Evolutionary conservation across 2,888 invertebrate genomes (phyloP).

Genomic region (Zygothrica quintamaculata): DNA sequence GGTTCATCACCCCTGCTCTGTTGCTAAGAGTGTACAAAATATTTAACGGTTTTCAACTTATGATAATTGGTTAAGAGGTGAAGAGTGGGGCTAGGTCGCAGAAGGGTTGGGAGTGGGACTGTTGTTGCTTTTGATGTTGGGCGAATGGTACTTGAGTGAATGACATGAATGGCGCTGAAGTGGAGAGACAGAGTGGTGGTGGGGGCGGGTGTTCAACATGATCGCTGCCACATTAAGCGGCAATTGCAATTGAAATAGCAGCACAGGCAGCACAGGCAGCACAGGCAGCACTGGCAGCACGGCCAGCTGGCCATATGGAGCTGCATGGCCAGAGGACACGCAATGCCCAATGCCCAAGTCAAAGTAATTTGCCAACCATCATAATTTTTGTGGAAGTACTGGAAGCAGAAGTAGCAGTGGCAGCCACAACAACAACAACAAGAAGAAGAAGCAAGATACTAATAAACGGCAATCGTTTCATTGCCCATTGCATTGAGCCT

Average conservation of each 20-base stretch:
- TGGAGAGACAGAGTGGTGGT: no score
- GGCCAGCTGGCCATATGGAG: conserved; percentile 52
- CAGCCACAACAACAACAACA: no score
- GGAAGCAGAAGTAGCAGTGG: no score
- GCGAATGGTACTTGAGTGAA: conserved; percentile 27
- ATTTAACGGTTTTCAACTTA: conserved; percentile 39
- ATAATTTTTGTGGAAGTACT: conserved; percentile 61
- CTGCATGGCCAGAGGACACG: conserved; percentile 57
- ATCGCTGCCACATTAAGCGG: conserved; percentile 15
- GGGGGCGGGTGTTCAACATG: not conserved
- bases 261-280: not conserved
- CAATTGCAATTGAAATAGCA: conserved; percentile 2
- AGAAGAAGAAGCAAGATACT: conserved; percentile 40
- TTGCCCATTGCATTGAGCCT: not conserved
- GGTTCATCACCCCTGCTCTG: no score
- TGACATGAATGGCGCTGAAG: conserved; percentile 18
- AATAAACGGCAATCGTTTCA: conserved; percentile 60
- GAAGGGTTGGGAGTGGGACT: conserved; percentile 7
- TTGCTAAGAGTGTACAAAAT: not conserved
- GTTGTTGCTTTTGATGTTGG: conserved; percentile 32
- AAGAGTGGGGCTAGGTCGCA: not conserved
- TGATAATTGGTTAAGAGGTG: conserved; percentile 43
- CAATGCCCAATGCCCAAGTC: conserved; percentile 41
- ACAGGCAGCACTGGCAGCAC: not conserved
- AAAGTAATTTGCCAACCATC: conserved; percentile 60